A percentile compares a stretch with the other conserved stretches of the same genome.
These are phyloP conservation scores for Callocephalon fimbriatum DNA, from an alignment of 2,113 vertebrate genomes.

Conservation along the genomic window DNA sequence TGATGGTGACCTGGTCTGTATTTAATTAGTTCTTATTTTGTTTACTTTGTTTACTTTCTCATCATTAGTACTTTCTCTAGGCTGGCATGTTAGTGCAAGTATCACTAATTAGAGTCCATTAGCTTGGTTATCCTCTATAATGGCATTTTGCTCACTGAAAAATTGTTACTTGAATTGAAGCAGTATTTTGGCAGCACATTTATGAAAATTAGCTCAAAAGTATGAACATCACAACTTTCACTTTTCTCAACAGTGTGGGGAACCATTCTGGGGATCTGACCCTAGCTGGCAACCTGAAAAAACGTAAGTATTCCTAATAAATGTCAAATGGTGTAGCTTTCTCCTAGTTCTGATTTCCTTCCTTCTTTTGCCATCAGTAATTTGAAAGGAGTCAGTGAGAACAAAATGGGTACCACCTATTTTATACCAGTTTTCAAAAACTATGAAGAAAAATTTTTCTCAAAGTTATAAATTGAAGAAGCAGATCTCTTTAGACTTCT, in stretches of 20 bases:
- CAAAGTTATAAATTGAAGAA: not conserved
- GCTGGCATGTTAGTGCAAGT: not conserved
- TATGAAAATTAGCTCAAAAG: not conserved
- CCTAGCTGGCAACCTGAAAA: not conserved
- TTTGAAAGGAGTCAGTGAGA: not conserved
- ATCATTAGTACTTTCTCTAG: not conserved
- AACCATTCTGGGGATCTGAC: not conserved
- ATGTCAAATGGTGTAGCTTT: not conserved
- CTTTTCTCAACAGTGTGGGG: not conserved
- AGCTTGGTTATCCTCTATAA: not conserved
- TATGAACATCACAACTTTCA: not conserved
- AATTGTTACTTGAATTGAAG: not conserved
- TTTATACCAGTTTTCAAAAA: not conserved
- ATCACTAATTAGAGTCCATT: not conserved
- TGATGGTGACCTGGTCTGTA: no score
- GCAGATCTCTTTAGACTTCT: not conserved
- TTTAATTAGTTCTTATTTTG: not conserved
- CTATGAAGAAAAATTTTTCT: not conserved
- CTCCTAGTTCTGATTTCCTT: not conserved
- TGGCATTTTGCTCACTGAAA: not conserved
- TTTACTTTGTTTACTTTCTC: not conserved
- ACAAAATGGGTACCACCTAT: not conserved
- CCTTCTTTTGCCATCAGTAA: not conserved
- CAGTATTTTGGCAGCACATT: not conserved
- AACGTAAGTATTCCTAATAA: not conserved